These are phyloP conservation scores for Chaetorhynchus papuensis DNA, from an alignment of 2,113 vertebrate genomes.

Conservation along the genomic window DNA sequence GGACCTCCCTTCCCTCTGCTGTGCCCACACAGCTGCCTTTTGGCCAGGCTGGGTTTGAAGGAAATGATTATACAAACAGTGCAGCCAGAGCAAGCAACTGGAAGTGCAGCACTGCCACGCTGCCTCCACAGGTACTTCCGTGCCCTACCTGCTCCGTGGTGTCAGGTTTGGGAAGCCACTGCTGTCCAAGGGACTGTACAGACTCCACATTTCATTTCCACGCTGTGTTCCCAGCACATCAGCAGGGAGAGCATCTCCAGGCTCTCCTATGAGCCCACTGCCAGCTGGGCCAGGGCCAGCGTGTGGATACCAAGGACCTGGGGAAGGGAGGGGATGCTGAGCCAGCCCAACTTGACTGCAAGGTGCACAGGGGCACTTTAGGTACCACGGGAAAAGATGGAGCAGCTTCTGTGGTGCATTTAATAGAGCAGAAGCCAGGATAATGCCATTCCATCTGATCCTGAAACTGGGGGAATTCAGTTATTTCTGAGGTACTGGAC, in stretches of 20 bases:
- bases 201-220: not conserved
- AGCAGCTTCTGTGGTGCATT: not conserved
- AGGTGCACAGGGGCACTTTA: not conserved
- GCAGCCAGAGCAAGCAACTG: not conserved
- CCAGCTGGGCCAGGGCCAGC: not conserved
- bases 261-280: not conserved
- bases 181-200: not conserved
- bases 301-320: not conserved
- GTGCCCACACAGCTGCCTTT: not conserved
- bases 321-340: not conserved
- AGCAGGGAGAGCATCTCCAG: not conserved
- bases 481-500: not conserved
- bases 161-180: not conserved
- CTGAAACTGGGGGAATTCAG: not conserved
- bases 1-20: not conserved
- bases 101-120: not conserved
- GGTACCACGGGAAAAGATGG: fast-evolving
- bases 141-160: not conserved
- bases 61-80: not conserved
- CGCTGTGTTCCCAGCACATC: not conserved
- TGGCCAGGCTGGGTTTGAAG: not conserved
- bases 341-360: not conserved
- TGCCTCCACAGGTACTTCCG: fast-evolving
- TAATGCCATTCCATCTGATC: not conserved
- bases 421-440: not conserved